Base-by-base conservation (phyloP, 2,797 vertebrate genomes). In the Microchirus variegatus region DNA sequence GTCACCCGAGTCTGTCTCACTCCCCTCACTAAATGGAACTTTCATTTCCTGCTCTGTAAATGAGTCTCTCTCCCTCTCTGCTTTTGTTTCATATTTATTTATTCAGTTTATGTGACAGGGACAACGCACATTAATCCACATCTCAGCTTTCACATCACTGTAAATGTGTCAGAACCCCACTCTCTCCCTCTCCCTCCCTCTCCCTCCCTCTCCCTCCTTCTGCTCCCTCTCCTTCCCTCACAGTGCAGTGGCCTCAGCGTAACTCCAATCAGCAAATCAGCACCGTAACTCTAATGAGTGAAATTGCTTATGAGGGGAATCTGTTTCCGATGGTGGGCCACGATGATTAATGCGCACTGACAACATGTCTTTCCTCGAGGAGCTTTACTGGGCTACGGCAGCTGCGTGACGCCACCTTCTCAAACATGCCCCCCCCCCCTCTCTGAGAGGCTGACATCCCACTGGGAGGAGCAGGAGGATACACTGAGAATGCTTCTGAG, bases 301-400 rank as follows among this genome's bases (percentile, higher is more conserved):
- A 89, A 88, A 89, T 86, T 90, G 90, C 91, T 92, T 92, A 90
- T 92, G 89, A 92, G 89, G 85, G 85, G 87, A 91, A 87, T 90
- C 80, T 83, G 89, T 91, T 91, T 90, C 86, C 81, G 82, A 90
- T 78, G 86, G 85, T 66, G 76, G 80, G 77, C 77, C 59, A n/a
- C 1, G 69, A 81, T 91, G 90, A 93, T 90, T 87, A 92, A 93
- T 91, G 90, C 70, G 58, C 81, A 78, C 85, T 91, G 92, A 93
- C 92, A 93, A 90, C 78, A 75, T 82, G 82, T 91, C 87, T 91
- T 84, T 90, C 89, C 91, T 92, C 69, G 49, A 88, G 86, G 85
- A 91, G 87, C 81, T 87, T 81, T 85, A 80, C 86, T 46, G 76
- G 83, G 86, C 81, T 80, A 66, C 73, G 71, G 86, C 80, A 88